phyloP scores from a whole-genome alignment of 2,888 invertebrate species.

The Synanthedon formicaeformis region DNA sequence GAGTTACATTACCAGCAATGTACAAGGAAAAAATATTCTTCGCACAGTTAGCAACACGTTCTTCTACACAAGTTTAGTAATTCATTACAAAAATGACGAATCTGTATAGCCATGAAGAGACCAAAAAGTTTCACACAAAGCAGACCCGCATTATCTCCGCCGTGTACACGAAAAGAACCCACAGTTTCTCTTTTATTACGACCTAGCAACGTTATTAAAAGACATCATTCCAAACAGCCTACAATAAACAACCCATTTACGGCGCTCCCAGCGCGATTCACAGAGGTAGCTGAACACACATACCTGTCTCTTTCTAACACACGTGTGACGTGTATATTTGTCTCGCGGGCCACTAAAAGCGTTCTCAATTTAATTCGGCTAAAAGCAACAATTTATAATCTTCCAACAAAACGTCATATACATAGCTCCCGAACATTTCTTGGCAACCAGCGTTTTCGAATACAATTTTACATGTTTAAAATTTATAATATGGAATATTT shows the following conservation, averaged over 20 bases:
- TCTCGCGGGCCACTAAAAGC: slow-evolving; percentile 10
- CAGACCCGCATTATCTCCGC: background rate
- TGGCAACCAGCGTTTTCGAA: background rate
- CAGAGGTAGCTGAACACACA: slow-evolving; percentile 4
- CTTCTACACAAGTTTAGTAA: no score
- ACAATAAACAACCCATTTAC: slow-evolving; percentile 46
- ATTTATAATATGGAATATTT: no score
- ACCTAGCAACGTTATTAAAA: slow-evolving; percentile 30
- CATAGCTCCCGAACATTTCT: background rate
- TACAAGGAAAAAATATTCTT: no score
- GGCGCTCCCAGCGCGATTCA: slow-evolving; percentile 20
- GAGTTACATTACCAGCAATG: no score
- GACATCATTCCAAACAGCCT: slow-evolving; percentile 39
- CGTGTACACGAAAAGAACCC: background rate
- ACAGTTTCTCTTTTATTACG: slow-evolving; percentile 13
- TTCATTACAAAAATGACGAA: no score
- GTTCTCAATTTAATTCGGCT: slow-evolving; percentile 25
- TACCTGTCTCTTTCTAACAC: background rate
- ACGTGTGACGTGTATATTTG: slow-evolving; percentile 1
- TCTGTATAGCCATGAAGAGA: no score
- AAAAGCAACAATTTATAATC: slow-evolving; percentile 29
- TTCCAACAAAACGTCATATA: background rate
- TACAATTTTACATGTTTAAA: no score
- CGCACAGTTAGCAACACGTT: no score
- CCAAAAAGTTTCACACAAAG: background rate